Conservation (phyloP, 2,888 invertebrate species). For the Andricus quercusramuli region DNA sequence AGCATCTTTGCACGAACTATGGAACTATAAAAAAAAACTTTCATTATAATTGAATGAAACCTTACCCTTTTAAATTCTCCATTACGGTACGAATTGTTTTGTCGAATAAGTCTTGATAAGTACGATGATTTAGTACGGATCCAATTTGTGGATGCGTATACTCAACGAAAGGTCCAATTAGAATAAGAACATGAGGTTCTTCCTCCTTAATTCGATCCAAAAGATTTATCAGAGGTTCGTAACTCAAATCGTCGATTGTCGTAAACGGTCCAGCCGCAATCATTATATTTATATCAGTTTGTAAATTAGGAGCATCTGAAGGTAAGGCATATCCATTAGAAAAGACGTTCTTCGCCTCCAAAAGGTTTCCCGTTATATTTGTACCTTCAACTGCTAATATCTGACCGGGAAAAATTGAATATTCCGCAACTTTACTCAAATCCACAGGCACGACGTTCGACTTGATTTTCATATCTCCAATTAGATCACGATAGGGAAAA, state of each 20-base stretch:
- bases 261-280: slow-evolving; percentile 93
- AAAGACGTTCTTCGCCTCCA: slow-evolving; percentile 85
- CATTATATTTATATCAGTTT: slow-evolving; percentile 81
- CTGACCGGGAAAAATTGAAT: slow-evolving; percentile 89
- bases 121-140: slow-evolving; percentile 83
- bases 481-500: slow-evolving; percentile 45
- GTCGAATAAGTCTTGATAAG: slow-evolving; percentile 88
- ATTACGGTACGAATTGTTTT: slow-evolving; percentile 85
- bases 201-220: slow-evolving; percentile 84
- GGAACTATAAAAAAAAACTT: no score
- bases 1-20: no score
- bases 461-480: neutral
- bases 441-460: slow-evolving; percentile 73
- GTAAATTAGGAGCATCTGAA: slow-evolving; percentile 77
- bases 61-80: slow-evolving; percentile 82
- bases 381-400: slow-evolving; percentile 87
- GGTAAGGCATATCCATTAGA: slow-evolving; percentile 78
- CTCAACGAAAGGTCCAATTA: slow-evolving; percentile 93
- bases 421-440: slow-evolving; percentile 80
- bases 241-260: slow-evolving; percentile 86
- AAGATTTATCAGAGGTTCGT: slow-evolving; percentile 90
- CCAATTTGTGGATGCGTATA: slow-evolving; percentile 83
- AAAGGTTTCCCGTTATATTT: slow-evolving; percentile 85
- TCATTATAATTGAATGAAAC: slow-evolving; percentile 15
- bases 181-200: slow-evolving; percentile 88